phyloP scores from a whole-genome alignment of 2,888 invertebrate genomes.

The Synanthedon myopaeformis region DNA sequence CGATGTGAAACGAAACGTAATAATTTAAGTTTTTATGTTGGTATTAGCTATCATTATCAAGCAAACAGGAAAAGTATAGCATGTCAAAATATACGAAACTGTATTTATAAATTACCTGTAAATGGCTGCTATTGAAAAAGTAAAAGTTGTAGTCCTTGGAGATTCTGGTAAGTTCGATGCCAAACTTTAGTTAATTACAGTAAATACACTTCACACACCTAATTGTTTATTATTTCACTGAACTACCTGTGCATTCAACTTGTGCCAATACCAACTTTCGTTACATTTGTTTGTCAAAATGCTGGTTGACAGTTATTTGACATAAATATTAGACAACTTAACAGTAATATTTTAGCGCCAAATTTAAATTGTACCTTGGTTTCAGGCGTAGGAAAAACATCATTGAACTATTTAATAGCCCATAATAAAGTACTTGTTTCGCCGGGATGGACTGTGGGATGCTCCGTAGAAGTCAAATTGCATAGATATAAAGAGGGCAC shows the following conservation, averaged over 20 bases:
- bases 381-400: slow-evolving; percentile 95
- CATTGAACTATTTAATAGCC: slow-evolving; percentile 90
- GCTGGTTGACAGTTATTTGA: too few species aligned
- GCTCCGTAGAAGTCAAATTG: slow-evolving; percentile 94
- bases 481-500: slow-evolving; percentile 96
- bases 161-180: slow-evolving; percentile 79
- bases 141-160: slow-evolving; percentile 90
- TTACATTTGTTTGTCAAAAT: too few species aligned
- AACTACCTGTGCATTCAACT: too few species aligned
- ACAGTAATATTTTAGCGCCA: not conserved
- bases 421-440: slow-evolving; percentile 86
- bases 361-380: not conserved
- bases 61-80: not conserved
- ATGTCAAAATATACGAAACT: not conserved
- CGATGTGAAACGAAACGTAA: too few species aligned
- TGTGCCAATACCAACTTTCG: too few species aligned
- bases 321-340: not conserved
- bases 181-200: slow-evolving; percentile 9
- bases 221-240: slow-evolving; percentile 2
- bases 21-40: too few species aligned
- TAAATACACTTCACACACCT: slow-evolving; percentile 19
- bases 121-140: slow-evolving; percentile 90
- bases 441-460: slow-evolving; percentile 96
- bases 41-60: too few species aligned
- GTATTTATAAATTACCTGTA: slow-evolving; percentile 18